Percentiles rank a stretch among this genome's conserved stretches.
Evolutionary conservation across 2,888 invertebrate species (phyloP).

Genomic region (Crioceris asparagi): DNA sequence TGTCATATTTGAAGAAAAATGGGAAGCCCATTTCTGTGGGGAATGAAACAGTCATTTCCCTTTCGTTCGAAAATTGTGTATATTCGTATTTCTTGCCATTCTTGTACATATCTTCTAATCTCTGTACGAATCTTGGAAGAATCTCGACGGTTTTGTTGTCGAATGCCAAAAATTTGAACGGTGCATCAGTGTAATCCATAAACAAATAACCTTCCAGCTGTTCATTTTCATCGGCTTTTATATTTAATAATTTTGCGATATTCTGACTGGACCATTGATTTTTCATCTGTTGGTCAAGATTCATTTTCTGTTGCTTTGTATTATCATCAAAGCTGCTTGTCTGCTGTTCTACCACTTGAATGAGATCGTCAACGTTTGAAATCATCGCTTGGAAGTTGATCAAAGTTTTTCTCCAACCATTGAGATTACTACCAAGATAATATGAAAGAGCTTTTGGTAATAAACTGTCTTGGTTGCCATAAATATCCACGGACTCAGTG

Average conservation of each 20-base stretch:
- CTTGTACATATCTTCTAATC: too few species aligned
- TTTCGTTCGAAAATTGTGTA: slow-evolving; percentile 48
- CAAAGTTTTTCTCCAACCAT: slow-evolving; percentile 30
- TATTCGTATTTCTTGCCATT: slow-evolving; percentile 46
- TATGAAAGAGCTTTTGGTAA: too few species aligned
- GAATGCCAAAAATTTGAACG: slow-evolving; percentile 40
- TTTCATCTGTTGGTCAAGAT: slow-evolving; percentile 11
- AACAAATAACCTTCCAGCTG: slow-evolving; percentile 49
- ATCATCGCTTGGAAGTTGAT: slow-evolving; percentile 31
- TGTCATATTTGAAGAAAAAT: slow-evolving; percentile 51
- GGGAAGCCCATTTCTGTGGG: slow-evolving; percentile 62
- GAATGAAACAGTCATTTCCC: slow-evolving; percentile 52
- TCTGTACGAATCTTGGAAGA: slow-evolving; percentile 38
- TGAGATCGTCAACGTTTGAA: slow-evolving; percentile 39
- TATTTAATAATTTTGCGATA: slow-evolving; percentile 47
- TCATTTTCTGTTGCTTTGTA: slow-evolving; percentile 12
- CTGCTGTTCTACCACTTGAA: slow-evolving; percentile 28
- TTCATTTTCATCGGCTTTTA: slow-evolving; percentile 41
- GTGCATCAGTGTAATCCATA: slow-evolving; percentile 37
- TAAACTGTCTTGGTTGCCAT: slow-evolving; percentile 33
- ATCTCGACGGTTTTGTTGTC: slow-evolving; percentile 45
- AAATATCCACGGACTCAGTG: slow-evolving; percentile 44
- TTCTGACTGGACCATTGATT: slow-evolving; percentile 42
- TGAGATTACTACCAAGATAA: slow-evolving; percentile 26
- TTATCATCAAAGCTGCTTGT: slow-evolving; percentile 25